phyloP scores from a whole-genome alignment of 53 echinoderm and acorn worm species.

The Stichopus horrens region DNA sequence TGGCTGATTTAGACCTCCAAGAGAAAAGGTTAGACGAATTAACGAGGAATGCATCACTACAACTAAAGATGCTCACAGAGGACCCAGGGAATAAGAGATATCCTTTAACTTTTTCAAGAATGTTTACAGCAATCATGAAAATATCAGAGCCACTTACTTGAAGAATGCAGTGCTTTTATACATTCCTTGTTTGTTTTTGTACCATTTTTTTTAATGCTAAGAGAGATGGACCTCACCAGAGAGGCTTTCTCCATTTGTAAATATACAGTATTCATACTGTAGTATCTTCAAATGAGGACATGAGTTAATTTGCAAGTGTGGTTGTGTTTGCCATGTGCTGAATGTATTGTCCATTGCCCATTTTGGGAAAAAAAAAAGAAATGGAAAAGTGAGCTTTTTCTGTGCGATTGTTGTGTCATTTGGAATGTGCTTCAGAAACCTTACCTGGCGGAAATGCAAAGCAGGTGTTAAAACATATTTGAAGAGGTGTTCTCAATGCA shows the following conservation, averaged over 20 bases:
- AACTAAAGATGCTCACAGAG: slow-evolving; percentile 93
- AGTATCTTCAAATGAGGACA: background rate
- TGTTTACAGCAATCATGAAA: background rate
- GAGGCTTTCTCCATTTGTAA: background rate
- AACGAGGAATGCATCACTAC: slow-evolving; percentile 73
- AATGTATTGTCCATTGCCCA: no score
- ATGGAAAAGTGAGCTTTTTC: no score
- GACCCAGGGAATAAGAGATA: slow-evolving; percentile 93
- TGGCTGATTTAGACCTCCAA: slow-evolving; percentile 74
- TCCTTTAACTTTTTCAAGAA: slow-evolving; percentile 62
- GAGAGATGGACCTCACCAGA: no score
- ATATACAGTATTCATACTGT: background rate
- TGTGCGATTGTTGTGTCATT: no score
- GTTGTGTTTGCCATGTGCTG: no score
- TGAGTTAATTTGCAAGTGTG: no score
- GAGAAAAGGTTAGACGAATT: slow-evolving; percentile 91
- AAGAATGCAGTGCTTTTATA: background rate
- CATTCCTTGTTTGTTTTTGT: background rate
- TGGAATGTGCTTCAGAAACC: no score
- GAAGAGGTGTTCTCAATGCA: no score
- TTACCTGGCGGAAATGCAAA: no score
- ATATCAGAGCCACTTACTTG: background rate
- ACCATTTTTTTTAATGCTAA: background rate
- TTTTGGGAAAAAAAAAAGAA: no score
- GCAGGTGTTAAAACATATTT: no score